Conservation (phyloP, 2,888 invertebrate species). For the Cynaeus angustus region DNA sequence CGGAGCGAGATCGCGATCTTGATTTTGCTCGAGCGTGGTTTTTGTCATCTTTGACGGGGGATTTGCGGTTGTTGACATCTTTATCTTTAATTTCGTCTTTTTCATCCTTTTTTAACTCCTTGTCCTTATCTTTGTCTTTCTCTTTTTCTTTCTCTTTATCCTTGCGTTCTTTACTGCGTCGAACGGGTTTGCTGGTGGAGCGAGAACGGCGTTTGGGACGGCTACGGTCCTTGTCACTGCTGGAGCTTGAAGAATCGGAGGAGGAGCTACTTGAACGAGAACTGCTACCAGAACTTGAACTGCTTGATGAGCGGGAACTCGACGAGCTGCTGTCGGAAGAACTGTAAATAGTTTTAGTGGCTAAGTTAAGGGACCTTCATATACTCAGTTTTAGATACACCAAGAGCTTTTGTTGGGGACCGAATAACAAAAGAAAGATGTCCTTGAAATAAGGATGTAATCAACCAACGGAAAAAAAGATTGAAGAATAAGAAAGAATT, state of each 20-base stretch:
- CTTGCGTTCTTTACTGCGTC: conserved; percentile 60
- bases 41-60: conserved; percentile 62
- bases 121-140: conserved; percentile 66
- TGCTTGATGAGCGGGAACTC: conserved; percentile 86
- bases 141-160: conserved; percentile 66
- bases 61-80: conserved; percentile 68
- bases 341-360: conserved; percentile 70
- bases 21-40: conserved; percentile 66
- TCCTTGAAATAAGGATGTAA: no score
- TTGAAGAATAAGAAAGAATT: no score
- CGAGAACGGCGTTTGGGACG: conserved; percentile 75
- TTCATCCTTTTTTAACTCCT: conserved; percentile 70
- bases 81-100: conserved; percentile 69
- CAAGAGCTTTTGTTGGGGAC: no score
- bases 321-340: conserved; percentile 90
- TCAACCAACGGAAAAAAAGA: no score
- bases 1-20: conserved; percentile 71
- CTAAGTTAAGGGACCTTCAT: no score
- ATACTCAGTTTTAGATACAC: no score
- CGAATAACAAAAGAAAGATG: no score
- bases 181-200: conserved; percentile 65
- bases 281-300: conserved; percentile 79
- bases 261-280: conserved; percentile 73
- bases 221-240: conserved; percentile 78
- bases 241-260: conserved; percentile 79